Base-by-base conservation (phyloP, 2,113 vertebrate genomes). In the Helogale parvula region DNA sequence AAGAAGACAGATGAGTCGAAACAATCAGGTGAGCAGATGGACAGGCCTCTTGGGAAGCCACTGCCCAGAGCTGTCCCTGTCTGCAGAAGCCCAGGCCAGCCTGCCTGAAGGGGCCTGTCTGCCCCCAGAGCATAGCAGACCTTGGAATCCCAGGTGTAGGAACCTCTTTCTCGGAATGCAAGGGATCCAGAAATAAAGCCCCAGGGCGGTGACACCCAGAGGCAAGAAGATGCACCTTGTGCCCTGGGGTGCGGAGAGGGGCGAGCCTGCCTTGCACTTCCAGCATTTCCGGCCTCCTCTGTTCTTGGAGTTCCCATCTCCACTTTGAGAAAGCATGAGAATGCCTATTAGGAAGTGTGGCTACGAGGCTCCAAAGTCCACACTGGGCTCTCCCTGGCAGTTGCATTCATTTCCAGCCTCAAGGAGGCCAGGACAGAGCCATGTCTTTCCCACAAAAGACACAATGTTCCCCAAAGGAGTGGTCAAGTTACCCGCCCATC, bases 261-360 rank as follows among this genome's bases (percentile, higher is more conserved):
- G 25, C 1, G 9, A 2, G 21, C 65, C 11, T 0, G 14, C 71
- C n/a, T 2, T 12, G 57, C 5, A 45, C 19, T 5, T 6, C 3
- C 27, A 27, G 2, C 1, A 1, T 15, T 21, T 33, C 50, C 82
- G 25, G 69, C 16, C 47, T 60, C 66, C 52, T 25, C 15, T 1
- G 38, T 31, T 63, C 50, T 33, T 19, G 16, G 45, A 45, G 74
- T 14, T 47, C 47, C 57, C 76, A 14, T 15, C 38, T 60, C 14
- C 76, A 31, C 50, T 66, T 71, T 6, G 38, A 23, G 0, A 50
- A n/a, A 41, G 14, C 80, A 41, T 8, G 21, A 41, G 4, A 27
- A 31, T 0, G 2, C 63, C 9, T 65, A 8, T 0, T 12, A 63
- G 50, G 50, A 72, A 79, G 35, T 1, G 65, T 15, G 31, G 45